Evolutionary conservation across 1,140 invertebrate genomes (phyloP).

Genomic region (Cyclina sinensis): DNA sequence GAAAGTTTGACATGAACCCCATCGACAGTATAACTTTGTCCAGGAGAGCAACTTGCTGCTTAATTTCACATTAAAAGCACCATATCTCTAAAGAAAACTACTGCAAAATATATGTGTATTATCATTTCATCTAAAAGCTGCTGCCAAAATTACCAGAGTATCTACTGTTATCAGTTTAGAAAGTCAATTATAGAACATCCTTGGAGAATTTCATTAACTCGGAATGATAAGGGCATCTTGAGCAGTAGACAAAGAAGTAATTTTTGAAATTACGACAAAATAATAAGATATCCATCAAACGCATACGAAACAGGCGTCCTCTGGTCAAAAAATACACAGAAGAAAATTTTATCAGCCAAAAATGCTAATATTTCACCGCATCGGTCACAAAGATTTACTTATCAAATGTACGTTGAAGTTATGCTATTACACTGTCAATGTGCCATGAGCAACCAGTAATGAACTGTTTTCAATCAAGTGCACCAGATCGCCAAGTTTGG

Average conservation of each 20-base stretch:
- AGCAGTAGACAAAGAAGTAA: constrained; percentile 19
- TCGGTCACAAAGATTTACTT: neutral
- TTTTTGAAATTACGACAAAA: neutral
- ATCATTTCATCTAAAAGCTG: constrained; percentile 30
- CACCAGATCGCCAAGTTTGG: neutral
- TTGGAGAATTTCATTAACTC: constrained; percentile 47
- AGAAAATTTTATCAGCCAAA: neutral
- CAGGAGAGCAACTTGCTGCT: too few relatives aligned
- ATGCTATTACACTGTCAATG: constrained; percentile 37
- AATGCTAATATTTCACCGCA: neutral
- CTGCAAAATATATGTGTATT: constrained; percentile 9
- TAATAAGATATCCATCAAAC: constrained; percentile 32
- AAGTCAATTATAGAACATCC: constrained; percentile 42
- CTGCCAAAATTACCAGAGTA: constrained; percentile 41
- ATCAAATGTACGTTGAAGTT: constrained; percentile 24
- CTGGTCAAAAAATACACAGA: neutral
- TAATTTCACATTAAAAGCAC: neutral
- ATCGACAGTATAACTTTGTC: too few relatives aligned
- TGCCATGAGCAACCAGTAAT: constrained; percentile 28
- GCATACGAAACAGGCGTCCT: neutral
- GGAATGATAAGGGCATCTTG: constrained; percentile 26
- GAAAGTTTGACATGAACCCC: too few relatives aligned
- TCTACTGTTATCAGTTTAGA: constrained; percentile 40
- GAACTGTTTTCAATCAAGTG: constrained; percentile 16
- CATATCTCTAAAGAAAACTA: neutral